A percentile compares a stretch with the other conserved stretches of the same genome.
Evolutionary conservation across 2,797 vertebrate genomes (phyloP).

Genomic region (Gorsachius magnificus): DNA sequence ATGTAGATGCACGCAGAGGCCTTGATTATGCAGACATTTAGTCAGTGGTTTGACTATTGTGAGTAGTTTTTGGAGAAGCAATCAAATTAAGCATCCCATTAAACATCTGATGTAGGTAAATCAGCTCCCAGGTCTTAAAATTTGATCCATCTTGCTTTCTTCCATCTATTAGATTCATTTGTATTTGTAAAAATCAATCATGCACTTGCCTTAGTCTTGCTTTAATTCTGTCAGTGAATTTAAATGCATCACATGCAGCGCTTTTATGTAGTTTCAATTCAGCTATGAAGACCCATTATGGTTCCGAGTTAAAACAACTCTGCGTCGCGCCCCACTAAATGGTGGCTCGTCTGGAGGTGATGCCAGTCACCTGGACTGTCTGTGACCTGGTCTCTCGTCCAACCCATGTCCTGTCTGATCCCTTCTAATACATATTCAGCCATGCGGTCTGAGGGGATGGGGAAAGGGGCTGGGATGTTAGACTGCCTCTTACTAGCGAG

Average conservation of each 20-base stretch:
- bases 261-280: not conserved
- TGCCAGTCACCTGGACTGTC: not conserved
- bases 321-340: not conserved
- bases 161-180: not conserved
- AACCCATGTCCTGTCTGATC: not conserved
- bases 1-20: not conserved
- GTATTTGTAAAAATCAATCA: constrained; percentile 19
- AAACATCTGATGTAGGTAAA: constrained; percentile 36
- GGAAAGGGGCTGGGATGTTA: not conserved
- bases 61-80: constrained; percentile 28
- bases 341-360: not conserved
- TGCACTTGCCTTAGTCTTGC: not conserved
- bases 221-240: constrained; percentile 3
- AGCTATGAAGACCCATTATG: not conserved
- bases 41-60: not conserved
- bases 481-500: not conserved
- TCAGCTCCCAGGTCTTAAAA: not conserved
- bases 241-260: not conserved
- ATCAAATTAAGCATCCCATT: constrained; percentile 51
- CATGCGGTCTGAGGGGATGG: fast-evolving
- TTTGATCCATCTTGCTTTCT: not conserved
- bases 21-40: not conserved
- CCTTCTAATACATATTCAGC: fast-evolving
- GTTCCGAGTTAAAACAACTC: not conserved
- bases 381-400: not conserved